Base-by-base conservation (phyloP, 2,797 vertebrate species). In the Periophthalmus magnuspinnatus region DNA sequence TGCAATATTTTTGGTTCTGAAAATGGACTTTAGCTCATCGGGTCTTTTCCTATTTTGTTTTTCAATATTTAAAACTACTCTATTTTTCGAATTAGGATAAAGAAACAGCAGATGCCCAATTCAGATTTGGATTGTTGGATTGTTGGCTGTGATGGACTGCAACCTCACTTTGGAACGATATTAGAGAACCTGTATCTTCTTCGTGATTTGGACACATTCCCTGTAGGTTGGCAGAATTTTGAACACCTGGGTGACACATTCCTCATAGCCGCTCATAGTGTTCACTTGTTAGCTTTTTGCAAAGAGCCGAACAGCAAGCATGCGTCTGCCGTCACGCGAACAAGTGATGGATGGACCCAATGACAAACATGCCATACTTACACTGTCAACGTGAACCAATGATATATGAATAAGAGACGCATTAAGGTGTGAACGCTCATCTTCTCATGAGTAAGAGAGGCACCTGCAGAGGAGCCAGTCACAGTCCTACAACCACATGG, bases 161-260 rank as follows among this genome's bases (percentile, higher is more conserved):
- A n/a, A 21, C 4, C 50, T 54, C n/a, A 16, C 11, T 57, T 57
- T 57, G 2, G 16, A 55, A 54, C 13, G 52, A 52, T 52, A n/a
- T 21, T 54, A 24, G 11, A 56, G 5, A 32, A 6, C 4, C 24
- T 7, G 6, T n/a, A 22, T 32, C 55, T 57, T 57, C 14, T 6
- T 11, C 5, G 2, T 57, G 24, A 57, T 83, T 77, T 80, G 72
- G 65, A 58, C 73, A 83, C 76, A 84, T 89, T 88, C 86, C 79
- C 78, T 9, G 2, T 76, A 78, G 71, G 52, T 48, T 77, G 77
- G 78, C 79, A 78, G 83, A 76, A 81, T 75, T 68, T 74, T 66
- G 81, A 72, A 76, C 87, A 87, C 86, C 68, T 52, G 76, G 65
- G 82, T 58, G 83, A 75, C 75, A 89, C 83, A 89, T 91, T 91